Percentiles rank a stretch among this genome's conserved stretches.
Conservation (phyloP, 2,797 vertebrate genomes). For the Lepus oiostolus region DNA sequence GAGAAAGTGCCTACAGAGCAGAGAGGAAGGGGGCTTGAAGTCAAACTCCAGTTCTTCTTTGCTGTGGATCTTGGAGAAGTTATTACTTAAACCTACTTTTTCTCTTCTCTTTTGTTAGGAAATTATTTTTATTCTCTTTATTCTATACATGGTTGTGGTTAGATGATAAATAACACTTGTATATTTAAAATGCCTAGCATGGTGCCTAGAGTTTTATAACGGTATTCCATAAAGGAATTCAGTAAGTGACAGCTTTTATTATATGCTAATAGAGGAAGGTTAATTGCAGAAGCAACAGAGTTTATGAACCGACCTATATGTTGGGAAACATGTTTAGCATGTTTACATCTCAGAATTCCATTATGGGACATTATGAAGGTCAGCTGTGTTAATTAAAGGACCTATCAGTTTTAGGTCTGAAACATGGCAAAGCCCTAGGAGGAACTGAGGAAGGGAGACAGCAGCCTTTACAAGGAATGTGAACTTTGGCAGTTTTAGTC, state of each 20-base stretch:
- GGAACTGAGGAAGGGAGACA: not conserved
- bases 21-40: not conserved
- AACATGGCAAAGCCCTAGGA: not conserved
- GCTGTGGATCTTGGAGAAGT: not conserved
- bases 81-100: not conserved
- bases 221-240: not conserved
- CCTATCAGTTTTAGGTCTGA: not conserved
- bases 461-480: not conserved
- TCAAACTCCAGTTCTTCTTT: not conserved
- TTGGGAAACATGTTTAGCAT: slow-evolving; percentile 9
- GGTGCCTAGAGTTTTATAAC: not conserved
- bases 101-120: slow-evolving; percentile 24
- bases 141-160: not conserved
- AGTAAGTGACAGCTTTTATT: slow-evolving; percentile 44
- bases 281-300: slow-evolving; percentile 27
- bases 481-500: slow-evolving; percentile 1
- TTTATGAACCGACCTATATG: not conserved
- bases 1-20: not conserved
- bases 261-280: slow-evolving; percentile 28
- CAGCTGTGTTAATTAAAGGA: slow-evolving; percentile 55
- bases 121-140: not conserved
- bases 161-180: not conserved
- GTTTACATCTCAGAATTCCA: slow-evolving; percentile 41
- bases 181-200: not conserved
- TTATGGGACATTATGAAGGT: not conserved